Percentiles rank a stretch among this genome's conserved stretches.
These are phyloP conservation scores for Hemiscyllium ocellatum DNA, from an alignment of 2,113 vertebrate genomes.

Conservation along the genomic window DNA sequence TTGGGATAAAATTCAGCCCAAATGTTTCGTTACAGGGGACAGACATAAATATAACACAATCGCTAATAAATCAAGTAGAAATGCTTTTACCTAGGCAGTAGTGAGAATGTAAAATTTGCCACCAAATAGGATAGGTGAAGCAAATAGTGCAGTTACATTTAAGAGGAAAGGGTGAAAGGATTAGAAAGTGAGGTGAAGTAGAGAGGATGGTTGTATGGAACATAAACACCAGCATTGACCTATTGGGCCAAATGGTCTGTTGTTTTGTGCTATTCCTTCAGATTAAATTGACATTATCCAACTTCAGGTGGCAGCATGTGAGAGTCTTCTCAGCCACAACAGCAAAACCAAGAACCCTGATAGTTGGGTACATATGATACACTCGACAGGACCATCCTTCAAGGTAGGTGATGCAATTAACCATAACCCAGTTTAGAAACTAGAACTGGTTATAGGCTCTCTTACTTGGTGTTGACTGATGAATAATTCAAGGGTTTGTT, in stretches of 20 bases:
- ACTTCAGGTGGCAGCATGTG: not conserved
- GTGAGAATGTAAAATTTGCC: not conserved
- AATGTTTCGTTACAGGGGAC: not conserved
- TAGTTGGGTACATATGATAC: not conserved
- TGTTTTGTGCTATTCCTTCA: not conserved
- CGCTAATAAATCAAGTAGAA: not conserved
- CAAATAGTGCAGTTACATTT: not conserved
- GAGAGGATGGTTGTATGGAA: not conserved
- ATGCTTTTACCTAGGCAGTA: not conserved
- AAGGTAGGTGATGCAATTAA: not conserved
- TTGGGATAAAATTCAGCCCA: no score
- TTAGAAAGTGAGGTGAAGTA: not conserved
- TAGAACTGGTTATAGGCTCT: not conserved
- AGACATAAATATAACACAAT: not conserved
- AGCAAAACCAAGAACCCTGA: not conserved
- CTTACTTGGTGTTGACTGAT: not conserved
- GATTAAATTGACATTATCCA: not conserved
- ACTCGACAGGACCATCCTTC: not conserved
- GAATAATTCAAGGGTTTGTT: not conserved
- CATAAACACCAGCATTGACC: not conserved
- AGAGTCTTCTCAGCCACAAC: not conserved
- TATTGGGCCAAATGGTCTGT: not conserved
- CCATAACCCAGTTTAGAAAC: not conserved
- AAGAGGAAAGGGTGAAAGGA: not conserved
- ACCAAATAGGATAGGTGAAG: not conserved